Percentiles rank a stretch among this genome's conserved stretches.
These are phyloP conservation scores for Mimachlamys varia DNA, from an alignment of 2,888 invertebrate species.

Conservation along the genomic window DNA sequence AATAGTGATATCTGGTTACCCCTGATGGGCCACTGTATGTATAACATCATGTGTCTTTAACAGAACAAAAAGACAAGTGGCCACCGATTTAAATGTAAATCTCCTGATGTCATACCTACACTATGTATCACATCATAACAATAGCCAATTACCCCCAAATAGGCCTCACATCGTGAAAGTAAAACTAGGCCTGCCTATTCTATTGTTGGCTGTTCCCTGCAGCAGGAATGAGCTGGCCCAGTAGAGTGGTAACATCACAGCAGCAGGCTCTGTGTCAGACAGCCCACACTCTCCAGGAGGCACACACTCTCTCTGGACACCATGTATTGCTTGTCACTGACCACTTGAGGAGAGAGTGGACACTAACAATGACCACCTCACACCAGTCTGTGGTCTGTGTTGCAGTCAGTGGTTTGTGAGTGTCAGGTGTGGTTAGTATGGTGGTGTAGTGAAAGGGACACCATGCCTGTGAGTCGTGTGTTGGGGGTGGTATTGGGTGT, in stretches of 20 bases:
- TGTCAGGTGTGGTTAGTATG: not conserved
- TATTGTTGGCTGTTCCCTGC: not conserved
- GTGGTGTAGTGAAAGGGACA: not conserved
- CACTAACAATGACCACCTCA: not conserved
- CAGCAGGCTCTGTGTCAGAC: not conserved
- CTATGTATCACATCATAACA: not conserved
- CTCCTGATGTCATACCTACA: not conserved
- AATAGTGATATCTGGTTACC: not conserved
- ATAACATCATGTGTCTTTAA: not conserved
- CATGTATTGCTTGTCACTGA: not conserved
- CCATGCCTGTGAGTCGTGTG: too few relatives aligned
- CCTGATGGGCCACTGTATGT: not conserved
- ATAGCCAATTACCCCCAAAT: constrained; percentile 1
- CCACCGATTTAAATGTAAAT: not conserved
- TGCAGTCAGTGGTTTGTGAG: not conserved
- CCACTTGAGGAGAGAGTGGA: not conserved
- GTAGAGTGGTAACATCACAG: not conserved
- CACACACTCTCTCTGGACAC: not conserved
- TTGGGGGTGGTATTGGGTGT: not conserved
- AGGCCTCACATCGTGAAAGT: not conserved
- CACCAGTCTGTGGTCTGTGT: not conserved
- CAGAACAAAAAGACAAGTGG: not conserved
- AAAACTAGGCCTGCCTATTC: not conserved
- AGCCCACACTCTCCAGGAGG: not conserved
- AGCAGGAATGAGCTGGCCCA: constrained; percentile 12